A percentile compares a stretch with the other conserved stretches of the same genome.
phyloP scores from a whole-genome alignment of 2,113 vertebrate species.

The Sitta europaea region DNA sequence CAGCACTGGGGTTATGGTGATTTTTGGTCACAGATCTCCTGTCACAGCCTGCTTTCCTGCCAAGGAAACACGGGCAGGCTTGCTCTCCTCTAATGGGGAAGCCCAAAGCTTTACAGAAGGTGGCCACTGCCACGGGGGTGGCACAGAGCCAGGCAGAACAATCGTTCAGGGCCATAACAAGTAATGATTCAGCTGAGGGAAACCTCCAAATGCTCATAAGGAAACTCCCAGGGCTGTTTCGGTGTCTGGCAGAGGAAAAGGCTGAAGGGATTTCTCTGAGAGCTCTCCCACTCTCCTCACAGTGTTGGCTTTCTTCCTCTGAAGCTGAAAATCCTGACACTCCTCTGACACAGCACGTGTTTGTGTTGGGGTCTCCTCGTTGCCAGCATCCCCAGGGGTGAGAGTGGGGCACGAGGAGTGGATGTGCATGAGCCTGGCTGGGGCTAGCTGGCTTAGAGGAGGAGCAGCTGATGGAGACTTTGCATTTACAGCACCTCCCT shows the following conservation, averaged over 20 bases:
- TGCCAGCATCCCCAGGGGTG: not conserved
- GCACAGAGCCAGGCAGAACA: not conserved
- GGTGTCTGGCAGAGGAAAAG: not conserved
- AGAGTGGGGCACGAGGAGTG: not conserved
- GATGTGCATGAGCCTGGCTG: not conserved
- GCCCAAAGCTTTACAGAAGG: not conserved
- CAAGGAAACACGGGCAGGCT: not conserved
- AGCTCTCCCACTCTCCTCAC: not conserved
- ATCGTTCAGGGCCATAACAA: not conserved
- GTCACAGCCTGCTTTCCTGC: not conserved
- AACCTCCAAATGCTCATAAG: not conserved
- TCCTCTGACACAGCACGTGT: accelerated
- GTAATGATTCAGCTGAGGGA: not conserved
- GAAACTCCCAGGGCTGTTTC: not conserved
- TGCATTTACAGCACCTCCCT: not conserved
- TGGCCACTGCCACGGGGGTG: not conserved
- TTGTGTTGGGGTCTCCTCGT: accelerated
- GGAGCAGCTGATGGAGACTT: accelerated
- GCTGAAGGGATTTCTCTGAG: not conserved
- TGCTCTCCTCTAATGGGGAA: not conserved
- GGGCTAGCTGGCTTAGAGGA: not conserved
- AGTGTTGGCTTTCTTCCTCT: not conserved
- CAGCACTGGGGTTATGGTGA: not conserved
- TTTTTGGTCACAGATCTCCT: not conserved
- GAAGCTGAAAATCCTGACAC: not conserved